phyloP scores from a whole-genome alignment of 2,888 invertebrate species.

The Bombylius major region DNA sequence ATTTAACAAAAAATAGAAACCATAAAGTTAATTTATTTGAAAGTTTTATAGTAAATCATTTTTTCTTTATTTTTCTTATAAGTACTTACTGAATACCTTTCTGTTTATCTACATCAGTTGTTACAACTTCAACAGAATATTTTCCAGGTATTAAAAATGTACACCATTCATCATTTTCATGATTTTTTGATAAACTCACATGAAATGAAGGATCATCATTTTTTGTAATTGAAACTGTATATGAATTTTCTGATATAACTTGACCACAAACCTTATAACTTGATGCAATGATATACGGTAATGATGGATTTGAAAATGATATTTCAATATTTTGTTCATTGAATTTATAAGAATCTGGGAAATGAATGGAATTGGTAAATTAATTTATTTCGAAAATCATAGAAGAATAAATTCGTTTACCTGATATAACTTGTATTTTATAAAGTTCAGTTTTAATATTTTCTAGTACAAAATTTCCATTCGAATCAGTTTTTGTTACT shows the following conservation, averaged over 20 bases:
- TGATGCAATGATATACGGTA: slow-evolving; percentile 50
- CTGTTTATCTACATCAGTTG: slow-evolving; percentile 51
- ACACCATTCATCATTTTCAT: slow-evolving; percentile 59
- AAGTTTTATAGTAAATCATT: too few relatives aligned
- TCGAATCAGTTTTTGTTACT: slow-evolving; percentile 49
- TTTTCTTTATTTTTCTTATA: background rate
- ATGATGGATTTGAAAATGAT: slow-evolving; percentile 46
- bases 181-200: slow-evolving; percentile 32
- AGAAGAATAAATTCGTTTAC: slow-evolving; percentile 25
- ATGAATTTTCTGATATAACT: slow-evolving; percentile 43
- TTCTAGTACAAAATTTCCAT: slow-evolving; percentile 65
- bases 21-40: too few relatives aligned
- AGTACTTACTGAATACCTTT: slow-evolving; percentile 63
- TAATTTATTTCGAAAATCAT: too few relatives aligned
- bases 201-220: slow-evolving; percentile 31
- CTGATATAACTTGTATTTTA: slow-evolving; percentile 52
- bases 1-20: slow-evolving; percentile 12
- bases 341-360: slow-evolving; percentile 48
- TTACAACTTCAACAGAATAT: slow-evolving; percentile 58
- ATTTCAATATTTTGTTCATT: slow-evolving; percentile 45
- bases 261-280: slow-evolving; percentile 59
- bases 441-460: slow-evolving; percentile 70
- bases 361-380: too few relatives aligned
- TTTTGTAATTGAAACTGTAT: slow-evolving; percentile 41
- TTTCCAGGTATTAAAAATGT: slow-evolving; percentile 56